These are phyloP conservation scores for Crotophaga sulcirostris DNA, from an alignment of 2,113 vertebrate species.

Conservation along the genomic window DNA sequence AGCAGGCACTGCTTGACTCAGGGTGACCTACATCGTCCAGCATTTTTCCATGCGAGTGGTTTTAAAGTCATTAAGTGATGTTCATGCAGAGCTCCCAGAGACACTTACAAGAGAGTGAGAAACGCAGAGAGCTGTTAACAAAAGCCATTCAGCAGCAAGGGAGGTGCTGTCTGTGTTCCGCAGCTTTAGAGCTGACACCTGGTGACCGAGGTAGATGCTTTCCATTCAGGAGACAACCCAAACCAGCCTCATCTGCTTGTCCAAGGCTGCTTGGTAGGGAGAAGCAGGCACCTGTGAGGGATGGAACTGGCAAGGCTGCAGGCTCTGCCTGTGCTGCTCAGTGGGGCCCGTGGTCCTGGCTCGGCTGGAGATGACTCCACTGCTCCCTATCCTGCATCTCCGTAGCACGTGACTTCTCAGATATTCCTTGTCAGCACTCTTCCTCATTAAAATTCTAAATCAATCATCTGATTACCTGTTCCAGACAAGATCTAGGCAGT, in stretches of 20 bases:
- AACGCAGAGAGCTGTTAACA: accelerated
- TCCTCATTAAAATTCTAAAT: background rate
- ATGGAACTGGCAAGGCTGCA: accelerated
- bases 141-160: background rate
- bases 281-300: background rate
- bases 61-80: background rate
- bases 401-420: background rate
- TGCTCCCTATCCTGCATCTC: background rate
- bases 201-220: background rate
- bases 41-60: background rate
- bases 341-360: background rate
- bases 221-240: background rate
- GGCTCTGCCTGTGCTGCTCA: background rate
- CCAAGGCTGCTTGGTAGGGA: accelerated
- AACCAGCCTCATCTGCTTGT: background rate
- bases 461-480: background rate
- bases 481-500: background rate
- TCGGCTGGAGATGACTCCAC: background rate
- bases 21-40: accelerated
- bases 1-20: too few species aligned
- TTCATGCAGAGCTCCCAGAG: background rate
- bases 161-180: accelerated
- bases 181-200: accelerated
- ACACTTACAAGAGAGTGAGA: background rate
- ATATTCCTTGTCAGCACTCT: background rate